Conservation (phyloP, 2,113 vertebrate species). For the Rhinolophus sinicus region DNA sequence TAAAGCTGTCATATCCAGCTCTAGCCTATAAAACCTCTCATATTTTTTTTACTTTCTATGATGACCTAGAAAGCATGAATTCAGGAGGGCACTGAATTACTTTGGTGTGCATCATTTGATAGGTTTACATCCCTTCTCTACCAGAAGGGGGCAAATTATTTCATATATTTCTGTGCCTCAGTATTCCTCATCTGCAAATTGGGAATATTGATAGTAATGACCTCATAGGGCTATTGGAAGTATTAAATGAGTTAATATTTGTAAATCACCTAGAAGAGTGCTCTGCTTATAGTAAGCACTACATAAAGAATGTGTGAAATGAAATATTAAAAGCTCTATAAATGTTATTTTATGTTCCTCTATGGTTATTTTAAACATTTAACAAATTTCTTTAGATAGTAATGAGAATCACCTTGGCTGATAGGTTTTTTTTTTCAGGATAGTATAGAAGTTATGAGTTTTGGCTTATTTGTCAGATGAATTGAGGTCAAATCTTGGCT, state of each 20-base stretch:
- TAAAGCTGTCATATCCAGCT: fast-evolving
- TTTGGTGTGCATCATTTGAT: neutral
- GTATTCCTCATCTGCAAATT: neutral
- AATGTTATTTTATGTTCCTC: neutral
- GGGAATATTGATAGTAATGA: neutral
- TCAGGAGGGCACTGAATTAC: neutral
- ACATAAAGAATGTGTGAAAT: neutral
- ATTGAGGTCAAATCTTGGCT: neutral
- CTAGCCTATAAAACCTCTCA: neutral
- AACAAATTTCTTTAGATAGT: neutral
- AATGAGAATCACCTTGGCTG: neutral
- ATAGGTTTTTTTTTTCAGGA: neutral
- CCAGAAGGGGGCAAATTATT: neutral
- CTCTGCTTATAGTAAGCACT: neutral
- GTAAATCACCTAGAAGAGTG: neutral
- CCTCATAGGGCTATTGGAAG: neutral
- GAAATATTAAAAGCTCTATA: neutral
- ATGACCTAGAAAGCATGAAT: neutral
- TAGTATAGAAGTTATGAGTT: neutral
- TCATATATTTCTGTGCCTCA: neutral
- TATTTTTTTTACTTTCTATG: fast-evolving
- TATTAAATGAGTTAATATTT: neutral
- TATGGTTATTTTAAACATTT: neutral
- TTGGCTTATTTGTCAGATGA: neutral
- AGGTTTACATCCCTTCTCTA: neutral